Evolutionary conservation across 2,113 vertebrate species (phyloP).

Genomic region (Sapajus apella): DNA sequence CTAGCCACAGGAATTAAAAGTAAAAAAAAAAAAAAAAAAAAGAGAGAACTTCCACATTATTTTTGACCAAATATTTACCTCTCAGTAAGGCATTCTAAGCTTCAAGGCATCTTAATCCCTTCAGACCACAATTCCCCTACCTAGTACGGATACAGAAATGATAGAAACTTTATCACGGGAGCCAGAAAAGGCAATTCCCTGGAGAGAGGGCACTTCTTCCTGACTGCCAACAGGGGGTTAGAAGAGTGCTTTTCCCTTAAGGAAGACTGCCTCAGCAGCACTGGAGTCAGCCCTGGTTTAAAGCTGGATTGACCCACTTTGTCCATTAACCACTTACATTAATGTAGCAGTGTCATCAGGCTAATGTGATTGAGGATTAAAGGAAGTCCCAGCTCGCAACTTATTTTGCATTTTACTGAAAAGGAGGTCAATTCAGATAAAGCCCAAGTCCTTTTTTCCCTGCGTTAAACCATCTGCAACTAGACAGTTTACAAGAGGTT

Average conservation of each 20-base stretch:
- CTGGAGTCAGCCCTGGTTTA: slow-evolving; percentile 72
- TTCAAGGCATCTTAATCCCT: neutral
- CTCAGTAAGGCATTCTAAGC: neutral
- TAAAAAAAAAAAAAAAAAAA: neutral
- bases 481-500: neutral
- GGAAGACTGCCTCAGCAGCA: fast-evolving
- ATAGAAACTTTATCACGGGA: neutral
- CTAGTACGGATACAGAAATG: neutral
- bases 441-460: neutral
- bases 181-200: neutral
- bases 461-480: neutral
- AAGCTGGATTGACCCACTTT: slow-evolving; percentile 86
- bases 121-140: neutral
- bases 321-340: slow-evolving; percentile 83
- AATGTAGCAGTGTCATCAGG: slow-evolving; percentile 61
- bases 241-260: neutral
- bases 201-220: neutral
- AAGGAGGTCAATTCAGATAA: neutral
- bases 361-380: slow-evolving; percentile 47
- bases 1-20: neutral
- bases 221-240: neutral
- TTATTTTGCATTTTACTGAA: neutral
- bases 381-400: neutral
- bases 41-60: neutral
- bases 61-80: neutral